phyloP scores from a whole-genome alignment of 2,113 vertebrate genomes.

The Entelurus aequoreus region DNA sequence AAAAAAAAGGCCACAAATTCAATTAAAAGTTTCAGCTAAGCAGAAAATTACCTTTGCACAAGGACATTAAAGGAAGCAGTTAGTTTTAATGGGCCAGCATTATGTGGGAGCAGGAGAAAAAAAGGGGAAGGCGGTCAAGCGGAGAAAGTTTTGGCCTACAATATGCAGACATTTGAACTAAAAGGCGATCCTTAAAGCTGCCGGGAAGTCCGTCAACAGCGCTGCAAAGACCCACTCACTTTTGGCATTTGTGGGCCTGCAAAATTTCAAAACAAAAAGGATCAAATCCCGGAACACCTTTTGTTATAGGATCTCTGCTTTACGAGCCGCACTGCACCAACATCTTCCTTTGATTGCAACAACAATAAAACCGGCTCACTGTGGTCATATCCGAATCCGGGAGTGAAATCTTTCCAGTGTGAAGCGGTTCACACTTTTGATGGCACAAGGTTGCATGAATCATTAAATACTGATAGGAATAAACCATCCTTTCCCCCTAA shows the following conservation, averaged over 20 bases:
- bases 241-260: neutral
- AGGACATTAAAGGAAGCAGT: conserved; percentile 18
- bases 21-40: conserved; percentile 57
- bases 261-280: neutral
- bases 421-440: conserved; percentile 22
- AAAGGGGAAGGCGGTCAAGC: neutral
- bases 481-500: conserved; percentile 6
- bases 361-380: conserved; percentile 9
- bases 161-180: neutral
- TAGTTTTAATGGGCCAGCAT: conserved; percentile 27
- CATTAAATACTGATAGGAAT: conserved; percentile 39
- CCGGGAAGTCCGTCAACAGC: neutral
- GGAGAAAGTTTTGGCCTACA: neutral
- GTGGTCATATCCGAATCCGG: conserved; percentile 5
- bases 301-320: neutral
- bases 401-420: conserved; percentile 7
- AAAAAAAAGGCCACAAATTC: conserved; percentile 31
- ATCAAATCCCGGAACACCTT: neutral
- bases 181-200: conserved; percentile 2
- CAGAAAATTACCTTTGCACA: conserved; percentile 52
- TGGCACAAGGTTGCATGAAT: conserved; percentile 43
- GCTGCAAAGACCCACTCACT: neutral
- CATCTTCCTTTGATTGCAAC: neutral
- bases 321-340: neutral
- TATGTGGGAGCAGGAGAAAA: conserved; percentile 7